Evolutionary conservation across 2,113 vertebrate genomes (phyloP).

Genomic region (Erpornis zantholeuca): DNA sequence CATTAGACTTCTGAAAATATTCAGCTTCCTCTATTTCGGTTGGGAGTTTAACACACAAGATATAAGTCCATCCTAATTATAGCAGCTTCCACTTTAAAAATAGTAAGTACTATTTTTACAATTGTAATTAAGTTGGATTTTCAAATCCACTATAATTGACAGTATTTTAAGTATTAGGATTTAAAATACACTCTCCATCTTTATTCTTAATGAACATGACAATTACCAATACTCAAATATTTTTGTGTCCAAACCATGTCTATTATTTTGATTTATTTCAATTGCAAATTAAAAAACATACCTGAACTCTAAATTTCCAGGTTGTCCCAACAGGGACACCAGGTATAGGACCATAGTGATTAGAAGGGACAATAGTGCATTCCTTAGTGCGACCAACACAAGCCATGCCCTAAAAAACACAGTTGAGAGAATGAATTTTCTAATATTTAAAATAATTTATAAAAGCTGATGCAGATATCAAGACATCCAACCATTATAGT

Average conservation of each 20-base stretch:
- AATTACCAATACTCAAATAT: neutral
- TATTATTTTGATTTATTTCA: neutral
- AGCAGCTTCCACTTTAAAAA: neutral
- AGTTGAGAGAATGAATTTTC: neutral
- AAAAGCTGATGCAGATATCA: neutral
- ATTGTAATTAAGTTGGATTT: neutral
- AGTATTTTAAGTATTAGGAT: neutral
- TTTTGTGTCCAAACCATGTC: neutral
- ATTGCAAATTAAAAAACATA: constrained; percentile 47
- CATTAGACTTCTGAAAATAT: neutral
- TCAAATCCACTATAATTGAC: neutral
- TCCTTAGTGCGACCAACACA: constrained; percentile 95
- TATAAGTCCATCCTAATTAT: neutral
- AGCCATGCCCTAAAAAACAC: constrained; percentile 86
- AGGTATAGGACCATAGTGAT: constrained; percentile 93
- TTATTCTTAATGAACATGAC: neutral
- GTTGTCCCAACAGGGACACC: constrained; percentile 90
- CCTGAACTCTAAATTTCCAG: constrained; percentile 95
- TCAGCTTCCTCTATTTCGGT: neutral
- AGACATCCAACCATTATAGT: neutral
- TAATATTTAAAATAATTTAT: neutral
- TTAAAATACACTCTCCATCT: neutral
- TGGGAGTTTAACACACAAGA: neutral
- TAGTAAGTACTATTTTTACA: neutral
- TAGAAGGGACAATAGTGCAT: constrained; percentile 93